phyloP scores from a whole-genome alignment of 2,797 vertebrate genomes.

The Gymnothorax reevesii region DNA sequence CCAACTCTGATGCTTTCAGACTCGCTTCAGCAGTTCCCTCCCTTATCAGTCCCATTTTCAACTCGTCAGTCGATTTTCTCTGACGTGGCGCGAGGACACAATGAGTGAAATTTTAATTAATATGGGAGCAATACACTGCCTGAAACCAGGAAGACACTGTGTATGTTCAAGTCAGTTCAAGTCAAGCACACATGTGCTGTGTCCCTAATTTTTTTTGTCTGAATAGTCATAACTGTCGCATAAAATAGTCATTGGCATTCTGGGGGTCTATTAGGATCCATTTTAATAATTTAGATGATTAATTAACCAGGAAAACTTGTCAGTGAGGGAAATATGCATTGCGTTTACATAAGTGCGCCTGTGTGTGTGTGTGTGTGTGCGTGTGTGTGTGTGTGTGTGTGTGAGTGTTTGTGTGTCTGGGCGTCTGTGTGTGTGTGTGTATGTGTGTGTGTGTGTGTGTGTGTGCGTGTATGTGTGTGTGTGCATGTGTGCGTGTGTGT shows the following conservation, averaged over 20 bases:
- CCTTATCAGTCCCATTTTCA: conserved; percentile 14
- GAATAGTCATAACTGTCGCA: not conserved
- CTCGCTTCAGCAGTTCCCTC: conserved; percentile 52
- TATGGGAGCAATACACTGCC: not conserved
- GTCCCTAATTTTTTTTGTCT: conserved; percentile 7
- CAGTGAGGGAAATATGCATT: not conserved
- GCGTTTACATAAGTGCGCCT: not conserved
- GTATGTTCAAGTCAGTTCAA: conserved; percentile 7
- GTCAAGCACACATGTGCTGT: not conserved
- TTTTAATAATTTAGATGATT: not conserved
- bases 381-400: too few species aligned
- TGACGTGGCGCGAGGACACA: not conserved
- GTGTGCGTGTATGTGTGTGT: not conserved
- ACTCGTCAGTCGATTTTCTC: conserved; percentile 12
- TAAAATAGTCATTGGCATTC: not conserved
- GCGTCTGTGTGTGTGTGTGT: not conserved
- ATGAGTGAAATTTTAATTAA: conserved; percentile 22
- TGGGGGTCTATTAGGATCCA: not conserved
- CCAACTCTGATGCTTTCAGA: conserved; percentile 54
- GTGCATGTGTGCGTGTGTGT: not conserved
- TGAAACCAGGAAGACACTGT: conserved; percentile 3
- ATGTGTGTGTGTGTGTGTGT: not conserved
- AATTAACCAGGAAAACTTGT: not conserved
- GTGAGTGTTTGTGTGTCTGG: too few species aligned
- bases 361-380: not conserved